Conservation (phyloP, 2,113 vertebrate genomes). For the Hucho hucho region DNA sequence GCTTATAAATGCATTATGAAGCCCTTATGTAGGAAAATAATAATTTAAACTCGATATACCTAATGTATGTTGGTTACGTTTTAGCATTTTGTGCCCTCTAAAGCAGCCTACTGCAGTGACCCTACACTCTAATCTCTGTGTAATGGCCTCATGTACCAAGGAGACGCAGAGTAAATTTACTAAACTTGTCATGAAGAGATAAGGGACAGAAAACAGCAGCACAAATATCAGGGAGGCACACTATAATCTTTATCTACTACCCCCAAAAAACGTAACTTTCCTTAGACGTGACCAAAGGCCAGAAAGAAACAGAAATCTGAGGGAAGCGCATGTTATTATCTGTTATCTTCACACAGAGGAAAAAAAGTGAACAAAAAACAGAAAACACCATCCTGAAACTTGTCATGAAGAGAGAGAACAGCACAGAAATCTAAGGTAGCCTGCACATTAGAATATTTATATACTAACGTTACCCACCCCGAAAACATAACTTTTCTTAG, state of each 20-base stretch:
- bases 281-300: conserved; percentile 25
- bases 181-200: conserved; percentile 12
- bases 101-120: too few species aligned
- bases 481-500: conserved; percentile 33
- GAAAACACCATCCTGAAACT: not conserved
- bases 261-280: conserved; percentile 26
- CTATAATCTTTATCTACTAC: conserved; percentile 16
- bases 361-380: too few species aligned
- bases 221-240: conserved; percentile 6
- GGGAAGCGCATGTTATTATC: conserved; percentile 34
- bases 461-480: not conserved
- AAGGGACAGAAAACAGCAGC: not conserved
- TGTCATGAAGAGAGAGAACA: not conserved
- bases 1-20: too few species aligned
- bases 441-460: conserved; percentile 20
- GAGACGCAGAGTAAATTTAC: not conserved
- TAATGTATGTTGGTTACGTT: too few species aligned
- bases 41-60: too few species aligned
- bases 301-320: conserved; percentile 31
- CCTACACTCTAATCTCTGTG: too few species aligned
- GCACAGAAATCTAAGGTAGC: not conserved
- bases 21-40: too few species aligned
- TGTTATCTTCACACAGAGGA: too few species aligned
- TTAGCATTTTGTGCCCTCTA: too few species aligned
- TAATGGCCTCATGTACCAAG: too few species aligned